These are phyloP conservation scores for Zoanthus solanderi DNA, from an alignment of 92 coral and sea anemone genomes.

Conservation along the genomic window DNA sequence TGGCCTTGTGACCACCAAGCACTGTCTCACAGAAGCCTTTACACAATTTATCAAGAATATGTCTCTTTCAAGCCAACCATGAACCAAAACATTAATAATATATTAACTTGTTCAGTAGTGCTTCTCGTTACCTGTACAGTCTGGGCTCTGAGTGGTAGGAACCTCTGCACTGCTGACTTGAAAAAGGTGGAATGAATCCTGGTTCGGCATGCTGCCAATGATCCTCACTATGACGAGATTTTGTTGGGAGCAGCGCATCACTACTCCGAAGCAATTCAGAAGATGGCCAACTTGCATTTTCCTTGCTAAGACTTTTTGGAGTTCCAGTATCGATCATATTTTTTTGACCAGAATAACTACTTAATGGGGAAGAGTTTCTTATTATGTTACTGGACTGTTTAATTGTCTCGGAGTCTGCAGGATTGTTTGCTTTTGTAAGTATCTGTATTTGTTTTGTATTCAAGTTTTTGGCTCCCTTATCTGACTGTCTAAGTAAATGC, in stretches of 20 bases:
- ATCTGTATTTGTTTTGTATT: neutral
- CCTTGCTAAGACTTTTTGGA: constrained; percentile 20
- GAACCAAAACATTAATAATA: no score
- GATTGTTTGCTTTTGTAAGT: neutral
- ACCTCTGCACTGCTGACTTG: constrained; percentile 23
- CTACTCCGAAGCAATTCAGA: neutral
- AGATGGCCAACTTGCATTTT: constrained; percentile 7
- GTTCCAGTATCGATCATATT: neutral
- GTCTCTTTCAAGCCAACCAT: no score
- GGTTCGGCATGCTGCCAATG: constrained; percentile 26
- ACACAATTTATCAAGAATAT: no score
- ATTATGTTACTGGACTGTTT: neutral
- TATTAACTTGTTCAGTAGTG: no score
- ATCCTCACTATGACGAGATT: neutral
- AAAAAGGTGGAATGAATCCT: constrained; percentile 19
- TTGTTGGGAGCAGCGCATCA: neutral
- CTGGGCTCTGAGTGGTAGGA: constrained; percentile 45
- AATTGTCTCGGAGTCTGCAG: neutral
- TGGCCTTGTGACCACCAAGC: no score
- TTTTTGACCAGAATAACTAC: constrained; percentile 2
- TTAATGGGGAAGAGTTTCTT: neutral
- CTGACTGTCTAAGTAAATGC: neutral
- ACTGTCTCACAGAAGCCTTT: no score
- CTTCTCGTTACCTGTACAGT: constrained; percentile 7
- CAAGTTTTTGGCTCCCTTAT: neutral